These are phyloP conservation scores for Muscicapa comitata DNA, from an alignment of 2,797 vertebrate genomes.

Conservation along the genomic window DNA sequence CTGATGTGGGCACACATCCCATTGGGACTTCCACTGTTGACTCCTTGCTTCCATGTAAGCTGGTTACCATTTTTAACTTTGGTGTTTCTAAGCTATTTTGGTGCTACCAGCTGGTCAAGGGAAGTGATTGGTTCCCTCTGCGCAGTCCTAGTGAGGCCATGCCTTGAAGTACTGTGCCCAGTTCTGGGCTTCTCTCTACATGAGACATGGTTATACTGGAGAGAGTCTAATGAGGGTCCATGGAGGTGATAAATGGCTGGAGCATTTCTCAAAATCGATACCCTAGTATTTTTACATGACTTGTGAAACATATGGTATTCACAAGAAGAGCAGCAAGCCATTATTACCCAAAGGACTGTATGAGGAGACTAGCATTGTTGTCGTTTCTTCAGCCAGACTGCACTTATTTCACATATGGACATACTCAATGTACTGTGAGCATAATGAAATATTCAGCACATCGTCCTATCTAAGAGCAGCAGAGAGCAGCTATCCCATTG, in stretches of 20 bases:
- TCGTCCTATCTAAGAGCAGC: background rate
- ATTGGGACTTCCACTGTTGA: rapidly evolving
- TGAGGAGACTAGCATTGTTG: background rate
- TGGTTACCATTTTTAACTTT: background rate
- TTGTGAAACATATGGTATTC: background rate
- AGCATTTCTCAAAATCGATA: background rate
- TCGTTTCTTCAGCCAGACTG: background rate
- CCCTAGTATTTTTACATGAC: background rate
- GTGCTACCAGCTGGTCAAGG: background rate
- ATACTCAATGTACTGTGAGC: background rate
- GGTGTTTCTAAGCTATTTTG: background rate
- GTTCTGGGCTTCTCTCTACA: background rate
- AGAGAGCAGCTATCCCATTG: background rate
- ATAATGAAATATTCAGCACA: background rate
- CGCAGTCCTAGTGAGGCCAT: background rate
- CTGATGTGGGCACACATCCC: background rate
- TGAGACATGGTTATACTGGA: background rate
- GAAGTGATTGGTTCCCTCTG: background rate
- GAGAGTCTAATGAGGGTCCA: background rate
- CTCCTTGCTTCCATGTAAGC: background rate
- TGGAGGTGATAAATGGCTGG: background rate
- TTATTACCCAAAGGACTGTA: background rate
- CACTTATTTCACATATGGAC: background rate
- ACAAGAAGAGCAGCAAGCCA: background rate
- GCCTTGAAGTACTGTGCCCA: background rate